phyloP scores from a whole-genome alignment of 1,140 invertebrate genomes.

The Heliconius congener region DNA sequence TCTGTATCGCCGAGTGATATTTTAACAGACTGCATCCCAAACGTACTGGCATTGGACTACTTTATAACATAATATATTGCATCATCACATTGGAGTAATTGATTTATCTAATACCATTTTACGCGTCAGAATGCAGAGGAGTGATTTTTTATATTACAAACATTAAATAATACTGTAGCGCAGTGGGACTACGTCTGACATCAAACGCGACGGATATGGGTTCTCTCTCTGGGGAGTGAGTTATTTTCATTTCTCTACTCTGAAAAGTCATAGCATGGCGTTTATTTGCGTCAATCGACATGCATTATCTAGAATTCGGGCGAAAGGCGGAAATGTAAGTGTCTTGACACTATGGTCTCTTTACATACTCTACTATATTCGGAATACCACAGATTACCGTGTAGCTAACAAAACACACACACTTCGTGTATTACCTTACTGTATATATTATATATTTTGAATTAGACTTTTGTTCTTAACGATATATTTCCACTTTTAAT shows the following conservation, averaged over 20 bases:
- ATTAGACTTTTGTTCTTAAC: not conserved
- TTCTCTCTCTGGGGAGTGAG: too few species aligned
- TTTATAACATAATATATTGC: slow-evolving; percentile 21
- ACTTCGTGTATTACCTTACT: not conserved
- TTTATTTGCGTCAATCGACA: too few species aligned
- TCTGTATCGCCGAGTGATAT: not conserved
- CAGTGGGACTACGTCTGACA: too few species aligned
- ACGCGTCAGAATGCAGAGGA: not conserved
- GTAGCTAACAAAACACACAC: too few species aligned
- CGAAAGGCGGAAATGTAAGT: too few species aligned
- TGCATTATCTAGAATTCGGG: too few species aligned
- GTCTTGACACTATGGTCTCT: too few species aligned
- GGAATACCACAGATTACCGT: too few species aligned
- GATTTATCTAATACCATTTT: not conserved
- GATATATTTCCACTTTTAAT: slow-evolving; percentile 28
- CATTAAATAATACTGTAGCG: not conserved
- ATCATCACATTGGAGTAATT: not conserved
- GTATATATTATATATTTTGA: not conserved
- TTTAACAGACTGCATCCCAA: not conserved
- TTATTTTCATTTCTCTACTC: too few species aligned
- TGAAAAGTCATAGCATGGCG: too few species aligned
- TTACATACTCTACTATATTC: too few species aligned
- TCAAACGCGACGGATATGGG: too few species aligned
- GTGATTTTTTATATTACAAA: not conserved
- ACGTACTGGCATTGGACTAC: slow-evolving; percentile 42